Percentiles rank a stretch among this genome's conserved stretches.
Evolutionary conservation across 1,140 invertebrate genomes (phyloP).

Genomic region (Ostrea edulis): DNA sequence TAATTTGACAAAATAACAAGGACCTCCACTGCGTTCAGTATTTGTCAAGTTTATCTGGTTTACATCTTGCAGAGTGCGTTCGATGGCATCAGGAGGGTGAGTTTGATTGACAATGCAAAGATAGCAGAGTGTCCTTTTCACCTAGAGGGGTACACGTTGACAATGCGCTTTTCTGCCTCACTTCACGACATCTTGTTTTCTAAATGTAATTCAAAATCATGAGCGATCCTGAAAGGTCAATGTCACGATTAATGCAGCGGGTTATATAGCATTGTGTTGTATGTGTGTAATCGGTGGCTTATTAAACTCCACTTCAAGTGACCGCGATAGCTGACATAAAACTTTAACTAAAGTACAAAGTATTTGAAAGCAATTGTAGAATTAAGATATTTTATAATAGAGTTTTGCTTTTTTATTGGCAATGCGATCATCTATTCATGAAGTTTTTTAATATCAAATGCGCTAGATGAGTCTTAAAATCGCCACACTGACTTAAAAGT

Average conservation of each 20-base stretch:
- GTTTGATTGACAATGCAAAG: conserved; percentile 22
- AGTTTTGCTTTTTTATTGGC: not conserved
- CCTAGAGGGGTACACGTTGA: not conserved
- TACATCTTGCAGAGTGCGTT: not conserved
- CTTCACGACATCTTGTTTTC: not conserved
- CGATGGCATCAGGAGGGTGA: not conserved
- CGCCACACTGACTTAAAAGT: not conserved
- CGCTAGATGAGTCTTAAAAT: not conserved
- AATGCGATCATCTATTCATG: too few relatives aligned
- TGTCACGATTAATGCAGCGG: not conserved
- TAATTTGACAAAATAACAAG: conserved; percentile 19
- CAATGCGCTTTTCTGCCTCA: not conserved
- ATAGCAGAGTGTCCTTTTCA: not conserved
- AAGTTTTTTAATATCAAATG: too few relatives aligned
- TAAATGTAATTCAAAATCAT: conserved; percentile 11
- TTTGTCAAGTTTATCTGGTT: not conserved
- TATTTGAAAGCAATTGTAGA: not conserved
- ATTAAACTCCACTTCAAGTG: not conserved
- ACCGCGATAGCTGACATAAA: not conserved
- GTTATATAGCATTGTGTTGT: not conserved
- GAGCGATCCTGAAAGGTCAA: conserved; percentile 14
- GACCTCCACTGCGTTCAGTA: not conserved
- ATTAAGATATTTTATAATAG: not conserved
- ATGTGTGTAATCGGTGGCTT: not conserved
- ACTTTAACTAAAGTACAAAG: not conserved